Evolutionary conservation across 2,888 invertebrate species (phyloP), one percentile per base, ranked within the genome.

Genomic region (Dryomyza anilis): DNA sequence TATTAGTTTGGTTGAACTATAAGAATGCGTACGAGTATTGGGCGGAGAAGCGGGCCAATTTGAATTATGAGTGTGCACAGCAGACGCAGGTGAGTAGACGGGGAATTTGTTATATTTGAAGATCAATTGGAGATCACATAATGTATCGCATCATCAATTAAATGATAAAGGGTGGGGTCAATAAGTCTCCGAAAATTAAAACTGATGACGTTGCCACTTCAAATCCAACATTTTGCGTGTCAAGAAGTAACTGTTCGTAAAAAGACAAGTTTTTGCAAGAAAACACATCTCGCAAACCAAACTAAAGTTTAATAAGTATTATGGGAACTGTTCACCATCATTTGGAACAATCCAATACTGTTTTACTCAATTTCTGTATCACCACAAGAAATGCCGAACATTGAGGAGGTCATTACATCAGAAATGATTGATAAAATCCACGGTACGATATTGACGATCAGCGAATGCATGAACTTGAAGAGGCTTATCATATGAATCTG

Each of bases 11-110:
- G 98, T 86, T 99, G 70, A 98, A 99, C 85, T 99, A 99, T 81
- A 98, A 98, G 85, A 98, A 98, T 83, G 98, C 98, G 0, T 98
- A 98, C 80, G 98, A 99, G 81, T 98, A 98, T 84, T 99, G 98
- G 98, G 95, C 94, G 73, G 97, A 97, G 82, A 98, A 98, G 83
- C 85, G 98, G 4, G 91, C 94, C 5, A 94, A 92, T 74, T 85
- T 97, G 46, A 96, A 94, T 78, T 94, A 92, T 75, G 96, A 97
- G 80, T 93, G 95, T 43, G 84, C 92, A 0, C 89, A 1, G 90
- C 91, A 73, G 57, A 69, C 75, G 0, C 71, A 76, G 25, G 71
- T 71, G n/a, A 46, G 50, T 52, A n/a, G n/a, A n/a, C n/a, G n/a
- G n/a, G n/a, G n/a, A n/a, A n/a, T n/a, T n/a, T 61, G 21, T 33